Evolutionary conservation across 2,113 vertebrate species (phyloP).

Genomic region (Nycticebus coucang): DNA sequence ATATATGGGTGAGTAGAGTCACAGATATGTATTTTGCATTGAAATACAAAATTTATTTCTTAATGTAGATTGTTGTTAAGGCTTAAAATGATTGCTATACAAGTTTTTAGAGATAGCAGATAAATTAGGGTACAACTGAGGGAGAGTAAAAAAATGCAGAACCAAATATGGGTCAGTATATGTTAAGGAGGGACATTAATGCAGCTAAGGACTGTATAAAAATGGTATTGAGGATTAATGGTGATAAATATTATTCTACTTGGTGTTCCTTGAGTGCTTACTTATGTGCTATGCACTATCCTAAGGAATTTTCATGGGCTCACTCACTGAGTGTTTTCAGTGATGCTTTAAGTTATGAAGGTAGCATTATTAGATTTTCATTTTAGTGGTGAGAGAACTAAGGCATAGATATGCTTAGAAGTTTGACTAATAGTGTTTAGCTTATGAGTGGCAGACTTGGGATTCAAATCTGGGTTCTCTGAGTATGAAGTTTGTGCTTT

Average conservation of each 20-base stretch:
- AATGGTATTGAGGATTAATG: not conserved
- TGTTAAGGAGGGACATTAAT: not conserved
- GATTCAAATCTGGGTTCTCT: not conserved
- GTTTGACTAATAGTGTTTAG: not conserved
- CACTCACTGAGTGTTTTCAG: not conserved
- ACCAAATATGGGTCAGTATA: not conserved
- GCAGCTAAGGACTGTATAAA: not conserved
- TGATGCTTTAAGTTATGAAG: not conserved
- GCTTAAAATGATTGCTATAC: not conserved
- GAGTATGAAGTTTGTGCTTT: not conserved
- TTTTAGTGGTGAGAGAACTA: not conserved
- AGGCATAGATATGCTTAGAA: not conserved
- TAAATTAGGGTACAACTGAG: not conserved
- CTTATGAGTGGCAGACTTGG: not conserved
- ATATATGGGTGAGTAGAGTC: not conserved
- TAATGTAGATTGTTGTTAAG: not conserved
- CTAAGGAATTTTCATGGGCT: not conserved
- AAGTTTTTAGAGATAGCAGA: not conserved
- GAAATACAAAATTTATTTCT: not conserved
- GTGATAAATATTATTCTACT: not conserved
- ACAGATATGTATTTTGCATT: not conserved
- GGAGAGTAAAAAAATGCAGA: not conserved
- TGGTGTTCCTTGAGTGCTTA: not conserved
- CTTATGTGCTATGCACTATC: not conserved
- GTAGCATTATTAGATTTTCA: not conserved